Evolutionary conservation across 2,113 vertebrate species (phyloP), one percentile per base, ranked within the genome.

Genomic region (Chaetops frenatus): DNA sequence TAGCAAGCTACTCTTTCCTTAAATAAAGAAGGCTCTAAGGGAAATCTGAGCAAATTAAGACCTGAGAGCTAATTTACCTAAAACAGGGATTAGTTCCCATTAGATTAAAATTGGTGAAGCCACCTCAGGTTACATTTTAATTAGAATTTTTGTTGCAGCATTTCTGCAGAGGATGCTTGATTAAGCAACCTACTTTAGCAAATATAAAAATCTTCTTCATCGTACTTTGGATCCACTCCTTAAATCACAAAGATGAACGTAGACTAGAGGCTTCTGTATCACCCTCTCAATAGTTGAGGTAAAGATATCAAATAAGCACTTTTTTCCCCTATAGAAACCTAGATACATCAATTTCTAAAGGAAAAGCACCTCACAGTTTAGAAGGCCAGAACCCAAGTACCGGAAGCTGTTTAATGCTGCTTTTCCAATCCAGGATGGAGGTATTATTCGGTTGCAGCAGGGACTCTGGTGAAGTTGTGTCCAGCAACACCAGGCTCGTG

Each of bases 71-170:
- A 72, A 88, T 94, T 97, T 94, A 69, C 38, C 29, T 86, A 83
- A 80, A 93, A 33, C 15, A 42, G 10, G 56, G 48, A 78, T 84
- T 94, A 83, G 29, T 54, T 95, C 71, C 50, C 44, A 69, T 94
- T 95, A 79, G 51, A 76, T 22, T 74, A 57, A 66, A 95, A 86
- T 61, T 66, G 50, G 38, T 77, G 48, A 94, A 92, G 67, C 29
- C 29, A 86, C 83, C 64, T n/a, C 48, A 85, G 74, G 81, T 91
- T 90, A 88, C 36, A 58, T 61, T 91, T 95, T 96, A 96, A 95
- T 96, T 93, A 85, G 69, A 88, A 53, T 50, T 92, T 78, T 74
- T 81, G 35, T 69, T 79, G n/a, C 36, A 57, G 44, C 7, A 74
- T 47, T 91, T 91, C 28, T 18, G 2, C 45, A 61, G 22, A 89